phyloP scores from a whole-genome alignment of 2,797 vertebrate species.

The Synanceia verrucosa region DNA sequence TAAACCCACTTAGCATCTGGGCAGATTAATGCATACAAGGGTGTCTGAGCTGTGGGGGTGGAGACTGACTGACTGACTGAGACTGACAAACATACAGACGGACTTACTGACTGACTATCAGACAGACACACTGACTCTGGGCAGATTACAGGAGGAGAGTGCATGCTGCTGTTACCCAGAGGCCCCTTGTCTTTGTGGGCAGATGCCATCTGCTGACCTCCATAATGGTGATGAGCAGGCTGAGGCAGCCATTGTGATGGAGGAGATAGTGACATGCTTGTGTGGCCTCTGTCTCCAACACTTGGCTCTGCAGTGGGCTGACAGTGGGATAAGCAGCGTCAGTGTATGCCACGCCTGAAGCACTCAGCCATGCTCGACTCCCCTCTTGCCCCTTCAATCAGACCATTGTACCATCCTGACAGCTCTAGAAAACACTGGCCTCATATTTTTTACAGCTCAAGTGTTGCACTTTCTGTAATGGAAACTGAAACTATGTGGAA shows the following conservation, averaged over 20 bases:
- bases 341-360: constrained; percentile 38
- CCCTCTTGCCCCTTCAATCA: constrained; percentile 38
- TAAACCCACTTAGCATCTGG: constrained; percentile 65
- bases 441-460: constrained; percentile 22
- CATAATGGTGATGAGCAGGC: constrained; percentile 49
- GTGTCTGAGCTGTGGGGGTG: background rate
- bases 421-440: constrained; percentile 7
- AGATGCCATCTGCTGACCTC: constrained; percentile 75
- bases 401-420: constrained; percentile 49
- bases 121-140: constrained; percentile 27
- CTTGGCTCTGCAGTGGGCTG: constrained; percentile 34
- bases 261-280: constrained; percentile 51
- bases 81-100: background rate
- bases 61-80: constrained; percentile 16
- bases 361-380: constrained; percentile 23
- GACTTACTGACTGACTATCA: background rate
- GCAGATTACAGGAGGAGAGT: constrained; percentile 56
- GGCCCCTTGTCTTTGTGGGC: constrained; percentile 47
- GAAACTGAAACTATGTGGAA: background rate
- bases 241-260: constrained; percentile 59
- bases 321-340: constrained; percentile 45
- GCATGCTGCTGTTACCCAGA: constrained; percentile 45
- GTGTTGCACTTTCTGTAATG: background rate
- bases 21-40: constrained; percentile 41
- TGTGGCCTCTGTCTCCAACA: constrained; percentile 35